Conservation (phyloP, 2,113 vertebrate species). For the Condylura cristata region DNA sequence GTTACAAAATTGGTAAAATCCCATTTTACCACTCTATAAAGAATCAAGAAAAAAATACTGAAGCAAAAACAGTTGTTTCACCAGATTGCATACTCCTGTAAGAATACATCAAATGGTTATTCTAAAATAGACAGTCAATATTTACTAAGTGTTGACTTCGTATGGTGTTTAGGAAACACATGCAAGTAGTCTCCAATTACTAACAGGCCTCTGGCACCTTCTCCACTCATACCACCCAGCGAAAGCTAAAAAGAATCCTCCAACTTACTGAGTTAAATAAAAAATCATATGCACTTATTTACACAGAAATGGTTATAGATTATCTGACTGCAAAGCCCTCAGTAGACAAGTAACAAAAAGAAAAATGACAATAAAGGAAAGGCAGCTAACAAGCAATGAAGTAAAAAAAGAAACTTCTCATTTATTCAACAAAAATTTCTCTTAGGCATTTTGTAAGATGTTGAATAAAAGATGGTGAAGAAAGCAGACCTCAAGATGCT, state of each 20-base stretch:
- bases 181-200: neutral
- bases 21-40: conserved; percentile 54
- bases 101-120: neutral
- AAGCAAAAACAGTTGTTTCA: conserved; percentile 52
- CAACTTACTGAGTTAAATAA: neutral
- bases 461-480: neutral
- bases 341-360: neutral
- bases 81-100: neutral
- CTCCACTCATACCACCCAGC: neutral
- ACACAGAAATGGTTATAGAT: neutral
- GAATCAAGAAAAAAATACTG: conserved; percentile 63
- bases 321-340: neutral
- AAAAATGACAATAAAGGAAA: neutral
- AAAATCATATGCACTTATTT: neutral
- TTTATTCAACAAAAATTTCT: neutral
- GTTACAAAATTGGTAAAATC: conserved; percentile 62
- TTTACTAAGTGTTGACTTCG: neutral
- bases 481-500: neutral
- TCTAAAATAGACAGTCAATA: neutral
- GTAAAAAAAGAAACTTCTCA: neutral
- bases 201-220: neutral
- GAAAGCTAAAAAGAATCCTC: conserved; percentile 2
- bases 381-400: neutral
- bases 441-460: neutral
- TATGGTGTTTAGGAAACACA: neutral